Evolutionary conservation across 2,113 vertebrate genomes (phyloP).

Genomic region (Crypturellus undulatus): DNA sequence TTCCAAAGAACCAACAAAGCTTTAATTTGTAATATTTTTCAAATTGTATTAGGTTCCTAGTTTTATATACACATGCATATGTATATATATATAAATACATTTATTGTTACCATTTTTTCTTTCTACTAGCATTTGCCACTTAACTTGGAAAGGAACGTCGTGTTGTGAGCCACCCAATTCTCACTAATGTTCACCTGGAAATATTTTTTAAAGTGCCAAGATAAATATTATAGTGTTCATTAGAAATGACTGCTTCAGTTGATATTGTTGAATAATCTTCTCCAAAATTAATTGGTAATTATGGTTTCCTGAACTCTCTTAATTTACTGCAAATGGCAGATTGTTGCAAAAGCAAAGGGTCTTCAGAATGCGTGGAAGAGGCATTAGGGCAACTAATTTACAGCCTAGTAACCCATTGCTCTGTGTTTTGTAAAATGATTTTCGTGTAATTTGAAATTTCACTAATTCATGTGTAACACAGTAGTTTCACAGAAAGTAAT

Average conservation of each 20-base stretch:
- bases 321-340: not conserved
- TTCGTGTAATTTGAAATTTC: not conserved
- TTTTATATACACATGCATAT: not conserved
- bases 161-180: not conserved
- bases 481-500: not conserved
- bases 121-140: not conserved
- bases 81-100: not conserved
- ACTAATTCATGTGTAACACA: not conserved
- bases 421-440: not conserved
- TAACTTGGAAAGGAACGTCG: not conserved
- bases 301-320: not conserved
- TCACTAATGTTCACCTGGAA: not conserved
- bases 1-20: not conserved
- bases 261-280: not conserved
- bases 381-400: not conserved
- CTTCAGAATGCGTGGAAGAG: not conserved
- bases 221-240: not conserved
- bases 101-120: constrained; percentile 3
- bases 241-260: not conserved
- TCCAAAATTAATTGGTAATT: not conserved
- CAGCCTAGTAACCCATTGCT: not conserved
- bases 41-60: not conserved
- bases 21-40: not conserved
- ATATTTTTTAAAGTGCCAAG: not conserved
- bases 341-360: not conserved